A percentile compares a stretch with the other conserved stretches of the same genome.
phyloP scores from a whole-genome alignment of 2,888 invertebrate genomes.

The Mantis religiosa region DNA sequence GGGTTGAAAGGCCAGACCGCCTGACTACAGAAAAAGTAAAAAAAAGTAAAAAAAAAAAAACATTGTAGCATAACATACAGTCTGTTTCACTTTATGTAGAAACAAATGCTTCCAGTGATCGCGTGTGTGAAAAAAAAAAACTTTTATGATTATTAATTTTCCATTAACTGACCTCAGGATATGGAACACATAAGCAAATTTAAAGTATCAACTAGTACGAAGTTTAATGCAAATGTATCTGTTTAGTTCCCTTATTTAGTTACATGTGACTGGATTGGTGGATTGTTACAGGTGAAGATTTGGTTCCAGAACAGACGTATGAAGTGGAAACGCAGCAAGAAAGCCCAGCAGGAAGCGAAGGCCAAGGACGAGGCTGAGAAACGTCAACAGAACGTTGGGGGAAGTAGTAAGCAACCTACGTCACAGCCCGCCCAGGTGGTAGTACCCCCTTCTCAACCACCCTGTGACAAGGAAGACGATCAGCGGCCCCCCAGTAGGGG shows the following conservation, averaged over 20 bases:
- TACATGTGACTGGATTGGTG: not conserved
- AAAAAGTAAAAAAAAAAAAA: too few species aligned
- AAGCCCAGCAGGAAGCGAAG: constrained; percentile 81
- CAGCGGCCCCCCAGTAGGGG: not conserved
- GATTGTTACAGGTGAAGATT: constrained; percentile 78
- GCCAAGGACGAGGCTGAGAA: constrained; percentile 37
- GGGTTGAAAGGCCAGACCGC: too few species aligned
- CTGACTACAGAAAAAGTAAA: too few species aligned
- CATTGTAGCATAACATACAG: too few species aligned
- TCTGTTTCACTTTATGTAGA: too few species aligned
- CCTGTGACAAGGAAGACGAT: constrained; percentile 21
- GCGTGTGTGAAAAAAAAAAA: too few species aligned
- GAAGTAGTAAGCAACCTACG: not conserved
- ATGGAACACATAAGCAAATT: too few species aligned
- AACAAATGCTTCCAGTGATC: too few species aligned
- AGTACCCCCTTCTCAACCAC: constrained; percentile 11
- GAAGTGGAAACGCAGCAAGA: constrained; percentile 98
- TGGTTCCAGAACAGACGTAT: constrained; percentile 98
- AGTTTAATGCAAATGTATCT: not conserved
- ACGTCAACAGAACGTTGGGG: not conserved
- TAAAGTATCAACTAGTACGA: too few species aligned
- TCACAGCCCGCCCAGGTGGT: constrained; percentile 11
- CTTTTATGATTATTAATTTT: too few species aligned
- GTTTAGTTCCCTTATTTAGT: not conserved
- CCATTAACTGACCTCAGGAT: too few species aligned